Base-by-base conservation (phyloP, 1,140 invertebrate genomes). In the Drosophila ercepeae region DNA sequence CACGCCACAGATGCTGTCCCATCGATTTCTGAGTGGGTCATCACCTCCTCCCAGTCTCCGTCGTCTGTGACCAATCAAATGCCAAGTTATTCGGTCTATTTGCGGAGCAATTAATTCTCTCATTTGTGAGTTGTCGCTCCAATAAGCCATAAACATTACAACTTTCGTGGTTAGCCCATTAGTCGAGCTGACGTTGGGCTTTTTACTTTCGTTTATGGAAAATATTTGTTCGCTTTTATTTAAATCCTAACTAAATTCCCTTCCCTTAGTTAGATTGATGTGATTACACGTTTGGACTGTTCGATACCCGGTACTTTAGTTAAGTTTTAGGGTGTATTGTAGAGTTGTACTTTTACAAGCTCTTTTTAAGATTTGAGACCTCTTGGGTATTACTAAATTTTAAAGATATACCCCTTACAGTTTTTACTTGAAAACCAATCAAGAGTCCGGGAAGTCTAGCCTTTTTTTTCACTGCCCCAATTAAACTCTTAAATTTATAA, bases 31-130 rank as follows among this genome's bases (percentile, higher is more conserved):
- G 25, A 48, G 25, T 53, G 49, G 21, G 13, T 64, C 45, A 7
- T 41, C 36, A 41, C 8, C 36, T 41, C 11, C 13, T 14, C n/a
- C 11, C 34, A 4, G n/a, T n/a, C n/a, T n/a, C n/a, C n/a, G n/a
- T n/a, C 41, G 59, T 65, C 61, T 65, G 59, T 21, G 18, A 32
- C 34, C 61, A 51, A 45, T 65, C 23, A 65, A 65, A 65, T 11
- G 25, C 32, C 23, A 3, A 32, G 34, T 29, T 21, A 65, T 36
- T 41, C 57, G 21, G 34, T 32, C 27, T 51, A 65, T 65, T 65
- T 65, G 39, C 46, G 27, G 60, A 65, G 60, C 61, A 65, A 65
- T 65, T 65, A 65, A 42, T 51, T 42, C 61, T 16, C 18, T 2
- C 45, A 25, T 8, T 13, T 39, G 41, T 25, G 36, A 23, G 36